Evolutionary conservation across 2,113 vertebrate genomes (phyloP).

Genomic region (Trematomus loennbergii): DNA sequence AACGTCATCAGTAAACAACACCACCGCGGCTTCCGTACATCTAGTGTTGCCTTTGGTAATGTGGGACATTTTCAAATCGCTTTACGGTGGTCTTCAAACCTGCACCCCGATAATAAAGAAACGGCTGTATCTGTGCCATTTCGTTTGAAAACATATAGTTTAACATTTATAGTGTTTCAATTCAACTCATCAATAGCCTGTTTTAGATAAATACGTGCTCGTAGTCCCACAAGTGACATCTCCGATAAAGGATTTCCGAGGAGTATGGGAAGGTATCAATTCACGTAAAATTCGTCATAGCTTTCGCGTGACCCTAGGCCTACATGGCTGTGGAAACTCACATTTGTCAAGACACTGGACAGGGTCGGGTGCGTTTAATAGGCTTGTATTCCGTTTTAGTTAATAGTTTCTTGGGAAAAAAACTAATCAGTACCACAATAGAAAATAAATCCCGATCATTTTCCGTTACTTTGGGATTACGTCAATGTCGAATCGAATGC

Average conservation of each 20-base stretch:
- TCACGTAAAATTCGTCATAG: neutral
- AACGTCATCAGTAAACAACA: slow-evolving; percentile 79
- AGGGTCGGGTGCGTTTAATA: too few species aligned
- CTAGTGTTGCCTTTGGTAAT: slow-evolving; percentile 32
- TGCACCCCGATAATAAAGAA: too few species aligned
- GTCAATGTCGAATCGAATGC: too few species aligned
- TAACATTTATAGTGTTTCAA: neutral
- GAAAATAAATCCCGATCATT: too few species aligned
- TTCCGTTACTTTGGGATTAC: too few species aligned
- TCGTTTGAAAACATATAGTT: neutral
- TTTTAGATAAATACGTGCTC: neutral
- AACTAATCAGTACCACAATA: too few species aligned
- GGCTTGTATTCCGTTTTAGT: too few species aligned
- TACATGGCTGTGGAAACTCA: slow-evolving; percentile 18
- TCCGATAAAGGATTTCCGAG: neutral
- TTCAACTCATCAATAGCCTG: too few species aligned
- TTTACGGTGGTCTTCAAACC: too few species aligned
- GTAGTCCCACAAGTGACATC: neutral
- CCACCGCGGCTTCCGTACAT: slow-evolving; percentile 74
- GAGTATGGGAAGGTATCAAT: neutral
- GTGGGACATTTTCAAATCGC: neutral
- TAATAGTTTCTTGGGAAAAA: too few species aligned
- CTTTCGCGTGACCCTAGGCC: neutral
- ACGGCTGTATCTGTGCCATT: neutral
- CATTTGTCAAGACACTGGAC: neutral